These are phyloP conservation scores for Halichondria panicea DNA, from an alignment of 37 sponge, comb jelly and placozoan genomes.

Conservation along the genomic window DNA sequence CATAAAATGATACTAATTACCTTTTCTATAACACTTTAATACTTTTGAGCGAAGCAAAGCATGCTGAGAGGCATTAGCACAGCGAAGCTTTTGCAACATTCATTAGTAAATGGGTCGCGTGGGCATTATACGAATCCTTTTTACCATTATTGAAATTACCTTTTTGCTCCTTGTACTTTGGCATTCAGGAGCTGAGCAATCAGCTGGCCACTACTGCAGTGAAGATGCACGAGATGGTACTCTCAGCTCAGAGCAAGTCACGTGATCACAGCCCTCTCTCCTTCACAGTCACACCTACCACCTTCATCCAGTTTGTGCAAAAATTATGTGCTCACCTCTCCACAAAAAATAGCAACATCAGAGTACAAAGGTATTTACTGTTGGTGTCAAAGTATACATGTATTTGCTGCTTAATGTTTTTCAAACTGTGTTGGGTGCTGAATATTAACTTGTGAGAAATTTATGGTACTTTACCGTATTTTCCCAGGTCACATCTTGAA, in stretches of 20 bases:
- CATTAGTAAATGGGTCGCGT: no score
- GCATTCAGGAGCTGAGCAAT: slow-evolving; percentile 13
- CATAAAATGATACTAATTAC: no score
- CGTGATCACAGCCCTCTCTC: neutral
- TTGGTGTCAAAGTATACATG: no score
- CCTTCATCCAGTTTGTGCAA: slow-evolving; percentile 34
- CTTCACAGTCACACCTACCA: slow-evolving; percentile 27
- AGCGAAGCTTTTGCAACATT: no score
- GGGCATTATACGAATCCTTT: no score
- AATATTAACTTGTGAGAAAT: no score
- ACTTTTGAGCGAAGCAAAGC: no score
- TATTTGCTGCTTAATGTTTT: no score
- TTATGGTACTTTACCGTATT: neutral
- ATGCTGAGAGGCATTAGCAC: no score
- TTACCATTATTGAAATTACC: no score
- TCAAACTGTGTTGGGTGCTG: no score
- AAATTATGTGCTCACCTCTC: neutral
- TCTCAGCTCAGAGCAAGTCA: slow-evolving; percentile 7
- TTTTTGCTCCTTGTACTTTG: neutral
- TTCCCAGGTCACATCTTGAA: slow-evolving; percentile 19
- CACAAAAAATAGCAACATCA: neutral
- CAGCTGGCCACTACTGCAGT: slow-evolving; percentile 13
- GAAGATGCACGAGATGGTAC: slow-evolving; percentile 14
- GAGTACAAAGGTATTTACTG: slow-evolving; percentile 1
- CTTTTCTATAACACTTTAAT: no score